Percentiles rank a stretch among this genome's conserved stretches.
Conservation (phyloP, 2,113 vertebrate genomes). For the Spermophilus dauricus region DNA sequence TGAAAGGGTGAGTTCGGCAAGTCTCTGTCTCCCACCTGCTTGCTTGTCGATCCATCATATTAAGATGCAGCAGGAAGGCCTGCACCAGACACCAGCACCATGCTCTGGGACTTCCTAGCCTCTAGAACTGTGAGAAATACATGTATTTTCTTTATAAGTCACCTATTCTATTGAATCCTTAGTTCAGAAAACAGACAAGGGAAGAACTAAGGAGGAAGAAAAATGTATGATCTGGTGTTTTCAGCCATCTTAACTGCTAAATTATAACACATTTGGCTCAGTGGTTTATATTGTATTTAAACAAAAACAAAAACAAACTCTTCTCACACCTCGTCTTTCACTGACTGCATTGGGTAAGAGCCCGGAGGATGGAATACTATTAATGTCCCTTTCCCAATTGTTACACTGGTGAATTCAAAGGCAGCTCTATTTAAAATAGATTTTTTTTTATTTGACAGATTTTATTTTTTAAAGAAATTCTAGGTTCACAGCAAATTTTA, state of each 20-base stretch:
- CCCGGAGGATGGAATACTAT: background rate
- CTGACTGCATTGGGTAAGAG: background rate
- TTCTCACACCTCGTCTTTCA: background rate
- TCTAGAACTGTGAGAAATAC: background rate
- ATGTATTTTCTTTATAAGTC: background rate
- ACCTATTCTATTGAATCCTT: background rate
- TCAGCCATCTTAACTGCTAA: background rate
- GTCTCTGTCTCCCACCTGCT: background rate
- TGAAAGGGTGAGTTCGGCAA: rapidly evolving
- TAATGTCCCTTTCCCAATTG: background rate
- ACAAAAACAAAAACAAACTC: background rate
- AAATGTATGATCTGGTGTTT: background rate
- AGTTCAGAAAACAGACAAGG: background rate
- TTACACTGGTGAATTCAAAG: slow-evolving; percentile 14
- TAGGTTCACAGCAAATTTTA: too few species aligned
- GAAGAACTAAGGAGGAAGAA: background rate
- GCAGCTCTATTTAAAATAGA: background rate
- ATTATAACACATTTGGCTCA: background rate
- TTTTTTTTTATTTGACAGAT: too few species aligned
- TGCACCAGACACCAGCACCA: too few species aligned
- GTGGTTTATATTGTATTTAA: background rate
- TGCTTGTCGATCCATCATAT: background rate
- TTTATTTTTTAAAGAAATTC: too few species aligned
- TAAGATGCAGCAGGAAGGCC: background rate
- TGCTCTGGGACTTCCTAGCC: background rate